phyloP scores from a whole-genome alignment of 1,140 invertebrate genomes.

The Hylyphantes graminicola region DNA sequence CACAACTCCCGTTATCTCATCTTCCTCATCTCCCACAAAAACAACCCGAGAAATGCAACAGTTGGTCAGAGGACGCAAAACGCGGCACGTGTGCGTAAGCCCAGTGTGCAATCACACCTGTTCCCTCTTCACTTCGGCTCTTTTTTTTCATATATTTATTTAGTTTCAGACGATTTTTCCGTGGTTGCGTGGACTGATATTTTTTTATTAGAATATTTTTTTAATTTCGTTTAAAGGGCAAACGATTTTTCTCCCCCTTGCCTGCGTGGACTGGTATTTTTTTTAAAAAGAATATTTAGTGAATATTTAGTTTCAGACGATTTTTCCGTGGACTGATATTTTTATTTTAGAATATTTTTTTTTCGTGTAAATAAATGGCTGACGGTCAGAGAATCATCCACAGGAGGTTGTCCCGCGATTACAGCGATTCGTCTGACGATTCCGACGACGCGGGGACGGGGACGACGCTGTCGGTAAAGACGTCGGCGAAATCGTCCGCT shows the following conservation, averaged over 20 bases:
- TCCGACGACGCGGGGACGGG: neutral
- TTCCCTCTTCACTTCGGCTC: slow-evolving; percentile 1
- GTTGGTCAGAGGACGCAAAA: slow-evolving; percentile 34
- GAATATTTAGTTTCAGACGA: too few species aligned
- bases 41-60: slow-evolving; percentile 23
- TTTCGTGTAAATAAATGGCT: slow-evolving; percentile 12
- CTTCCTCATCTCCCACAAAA: neutral
- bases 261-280: too few species aligned
- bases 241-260: too few species aligned
- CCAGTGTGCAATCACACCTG: slow-evolving; percentile 8
- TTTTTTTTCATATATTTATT: too few species aligned
- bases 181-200: too few species aligned
- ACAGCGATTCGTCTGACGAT: slow-evolving; percentile 51
- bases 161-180: too few species aligned
- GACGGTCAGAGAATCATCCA: slow-evolving; percentile 41
- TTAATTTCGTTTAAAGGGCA: too few species aligned
- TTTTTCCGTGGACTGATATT: too few species aligned
- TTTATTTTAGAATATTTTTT: too few species aligned
- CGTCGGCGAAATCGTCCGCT: neutral
- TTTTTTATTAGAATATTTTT: too few species aligned
- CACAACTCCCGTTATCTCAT: slow-evolving; percentile 10
- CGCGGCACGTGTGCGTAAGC: slow-evolving; percentile 23
- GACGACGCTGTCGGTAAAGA: neutral
- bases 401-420: slow-evolving; percentile 44
- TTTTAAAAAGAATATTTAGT: too few species aligned